Percentiles rank a stretch among this genome's conserved stretches.
Conservation (phyloP, 2,113 vertebrate genomes). For the Sardina pilchardus region DNA sequence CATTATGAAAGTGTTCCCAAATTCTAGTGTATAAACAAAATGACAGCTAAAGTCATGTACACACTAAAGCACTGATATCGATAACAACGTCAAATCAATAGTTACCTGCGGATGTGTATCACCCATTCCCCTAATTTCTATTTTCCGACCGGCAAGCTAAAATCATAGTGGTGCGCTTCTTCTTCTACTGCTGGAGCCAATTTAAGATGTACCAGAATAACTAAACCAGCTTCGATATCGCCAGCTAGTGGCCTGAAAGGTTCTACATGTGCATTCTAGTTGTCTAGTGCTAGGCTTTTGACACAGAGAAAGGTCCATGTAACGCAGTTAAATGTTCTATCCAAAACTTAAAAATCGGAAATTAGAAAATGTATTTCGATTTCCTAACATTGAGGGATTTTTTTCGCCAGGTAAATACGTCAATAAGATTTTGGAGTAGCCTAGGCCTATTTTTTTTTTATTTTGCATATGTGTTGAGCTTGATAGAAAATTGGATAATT, state of each 20-base stretch:
- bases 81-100: not conserved
- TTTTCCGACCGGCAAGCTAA: constrained; percentile 12
- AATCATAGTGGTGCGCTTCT: not conserved
- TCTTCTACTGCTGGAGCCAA: not conserved
- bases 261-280: not conserved
- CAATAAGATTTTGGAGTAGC: too few relatives aligned
- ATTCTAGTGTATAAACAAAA: not conserved
- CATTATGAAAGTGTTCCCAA: not conserved
- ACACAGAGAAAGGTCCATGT: too few relatives aligned
- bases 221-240: not conserved
- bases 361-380: too few relatives aligned
- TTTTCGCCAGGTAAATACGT: too few relatives aligned
- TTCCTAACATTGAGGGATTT: too few relatives aligned
- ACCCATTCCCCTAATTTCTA: not conserved
- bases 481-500: too few relatives aligned
- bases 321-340: too few relatives aligned
- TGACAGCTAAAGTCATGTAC: not conserved
- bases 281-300: too few relatives aligned
- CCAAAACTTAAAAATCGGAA: too few relatives aligned
- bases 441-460: too few relatives aligned
- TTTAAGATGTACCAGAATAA: not conserved
- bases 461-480: too few relatives aligned
- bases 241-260: not conserved
- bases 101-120: not conserved
- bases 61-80: not conserved